These are phyloP conservation scores for Myiothlypis chrysogaster DNA, from an alignment of 2,797 vertebrate species.

Conservation along the genomic window DNA sequence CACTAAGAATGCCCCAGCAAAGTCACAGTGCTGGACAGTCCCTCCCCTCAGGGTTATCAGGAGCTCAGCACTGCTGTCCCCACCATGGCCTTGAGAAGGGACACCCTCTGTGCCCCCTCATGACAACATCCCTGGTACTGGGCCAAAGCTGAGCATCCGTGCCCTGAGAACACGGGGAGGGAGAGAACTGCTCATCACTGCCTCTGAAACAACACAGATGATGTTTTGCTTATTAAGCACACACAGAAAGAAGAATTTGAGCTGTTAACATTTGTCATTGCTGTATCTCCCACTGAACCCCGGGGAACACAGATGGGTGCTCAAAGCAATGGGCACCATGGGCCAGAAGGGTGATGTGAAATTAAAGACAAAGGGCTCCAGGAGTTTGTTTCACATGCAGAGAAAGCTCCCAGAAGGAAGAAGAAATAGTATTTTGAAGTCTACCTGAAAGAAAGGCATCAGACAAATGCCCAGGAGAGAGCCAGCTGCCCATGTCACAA, in stretches of 20 bases:
- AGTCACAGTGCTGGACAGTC: neutral
- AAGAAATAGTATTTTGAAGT: neutral
- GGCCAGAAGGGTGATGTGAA: neutral
- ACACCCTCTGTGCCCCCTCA: neutral
- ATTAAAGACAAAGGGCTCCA: neutral
- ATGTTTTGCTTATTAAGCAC: neutral
- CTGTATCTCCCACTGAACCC: neutral
- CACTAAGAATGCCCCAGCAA: neutral
- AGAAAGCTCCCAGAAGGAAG: neutral
- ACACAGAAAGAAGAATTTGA: rapidly evolving
- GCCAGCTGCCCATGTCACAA: neutral
- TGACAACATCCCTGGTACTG: neutral
- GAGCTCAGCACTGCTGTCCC: neutral
- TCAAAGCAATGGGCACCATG: neutral
- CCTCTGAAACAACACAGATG: neutral
- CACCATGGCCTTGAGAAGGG: neutral
- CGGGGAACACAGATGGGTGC: neutral
- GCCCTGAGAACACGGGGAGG: neutral
- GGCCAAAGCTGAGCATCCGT: neutral
- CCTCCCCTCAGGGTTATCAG: rapidly evolving
- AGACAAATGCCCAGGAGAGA: neutral
- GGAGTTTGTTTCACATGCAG: neutral
- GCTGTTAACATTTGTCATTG: neutral
- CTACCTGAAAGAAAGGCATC: neutral
- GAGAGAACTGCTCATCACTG: neutral